A percentile compares a stretch with the other conserved stretches of the same genome.
Evolutionary conservation across 2,113 vertebrate species (phyloP).

Genomic region (Meleagris gallopavo): DNA sequence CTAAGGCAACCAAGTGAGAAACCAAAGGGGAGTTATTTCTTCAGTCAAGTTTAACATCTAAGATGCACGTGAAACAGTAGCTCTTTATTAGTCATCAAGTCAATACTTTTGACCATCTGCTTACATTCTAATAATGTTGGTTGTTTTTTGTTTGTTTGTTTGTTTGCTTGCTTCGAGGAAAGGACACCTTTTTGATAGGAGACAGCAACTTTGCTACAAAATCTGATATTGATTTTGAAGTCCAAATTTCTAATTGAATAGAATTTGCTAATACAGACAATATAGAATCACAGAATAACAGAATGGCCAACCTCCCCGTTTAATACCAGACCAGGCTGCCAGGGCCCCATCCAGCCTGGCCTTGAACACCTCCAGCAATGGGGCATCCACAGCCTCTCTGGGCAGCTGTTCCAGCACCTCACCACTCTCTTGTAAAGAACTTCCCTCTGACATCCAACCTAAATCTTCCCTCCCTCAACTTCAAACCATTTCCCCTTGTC

Average conservation of each 20-base stretch:
- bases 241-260: not conserved
- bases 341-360: no score
- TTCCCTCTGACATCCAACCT: no score
- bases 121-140: conserved; percentile 33
- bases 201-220: not conserved
- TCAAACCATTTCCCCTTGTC: no score
- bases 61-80: conserved; percentile 53
- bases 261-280: not conserved
- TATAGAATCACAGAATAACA: not conserved
- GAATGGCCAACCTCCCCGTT: no score
- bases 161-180: not conserved
- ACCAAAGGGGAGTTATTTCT: conserved; percentile 70
- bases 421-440: no score
- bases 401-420: no score
- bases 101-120: conserved; percentile 45
- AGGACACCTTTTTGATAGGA: not conserved
- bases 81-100: conserved; percentile 52
- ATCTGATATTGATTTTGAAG: not conserved
- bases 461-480: no score
- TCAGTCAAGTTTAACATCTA: conserved; percentile 65
- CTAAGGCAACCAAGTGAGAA: conserved; percentile 67
- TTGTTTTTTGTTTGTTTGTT: no score
- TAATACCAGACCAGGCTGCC: no score
- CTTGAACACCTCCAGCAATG: no score
- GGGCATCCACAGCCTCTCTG: no score